Evolutionary conservation across 2,888 invertebrate species (phyloP).

Genomic region (Deladenus siricidicola): DNA sequence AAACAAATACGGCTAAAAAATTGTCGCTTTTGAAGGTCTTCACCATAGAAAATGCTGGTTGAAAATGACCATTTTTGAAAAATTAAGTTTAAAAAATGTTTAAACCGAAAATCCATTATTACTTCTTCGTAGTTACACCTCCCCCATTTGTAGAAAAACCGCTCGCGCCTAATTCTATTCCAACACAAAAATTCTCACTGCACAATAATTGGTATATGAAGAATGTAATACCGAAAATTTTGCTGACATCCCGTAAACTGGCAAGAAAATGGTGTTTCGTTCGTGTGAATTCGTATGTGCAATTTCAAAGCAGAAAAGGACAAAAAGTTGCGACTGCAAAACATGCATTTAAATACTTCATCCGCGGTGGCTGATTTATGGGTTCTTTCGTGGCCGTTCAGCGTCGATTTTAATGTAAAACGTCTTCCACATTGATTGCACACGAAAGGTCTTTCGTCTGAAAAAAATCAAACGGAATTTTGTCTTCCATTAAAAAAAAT

Average conservation of each 20-base stretch:
- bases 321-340: slow-evolving; percentile 30
- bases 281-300: slow-evolving; percentile 31
- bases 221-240: slow-evolving; percentile 27
- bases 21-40: too few relatives aligned
- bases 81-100: too few relatives aligned
- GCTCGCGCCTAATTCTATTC: too few relatives aligned
- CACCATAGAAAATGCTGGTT: too few relatives aligned
- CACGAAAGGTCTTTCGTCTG: slow-evolving; percentile 28
- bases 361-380: slow-evolving; percentile 6
- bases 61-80: too few relatives aligned
- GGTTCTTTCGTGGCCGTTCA: slow-evolving; percentile 15
- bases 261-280: slow-evolving; percentile 29
- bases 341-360: slow-evolving; percentile 23
- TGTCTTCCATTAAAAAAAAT: background rate
- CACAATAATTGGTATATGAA: too few relatives aligned
- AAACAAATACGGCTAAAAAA: too few relatives aligned
- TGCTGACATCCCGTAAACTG: slow-evolving; percentile 13
- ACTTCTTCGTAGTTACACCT: too few relatives aligned
- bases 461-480: slow-evolving; percentile 1
- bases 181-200: too few relatives aligned
- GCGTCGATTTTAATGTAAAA: slow-evolving; percentile 26
- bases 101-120: too few relatives aligned
- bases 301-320: slow-evolving; percentile 29
- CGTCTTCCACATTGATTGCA: slow-evolving; percentile 26
- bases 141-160: too few relatives aligned